Evolutionary conservation across 2,797 vertebrate species (phyloP), one percentile per base, ranked within the genome.

Genomic region (Poeciliopsis gracilis): DNA sequence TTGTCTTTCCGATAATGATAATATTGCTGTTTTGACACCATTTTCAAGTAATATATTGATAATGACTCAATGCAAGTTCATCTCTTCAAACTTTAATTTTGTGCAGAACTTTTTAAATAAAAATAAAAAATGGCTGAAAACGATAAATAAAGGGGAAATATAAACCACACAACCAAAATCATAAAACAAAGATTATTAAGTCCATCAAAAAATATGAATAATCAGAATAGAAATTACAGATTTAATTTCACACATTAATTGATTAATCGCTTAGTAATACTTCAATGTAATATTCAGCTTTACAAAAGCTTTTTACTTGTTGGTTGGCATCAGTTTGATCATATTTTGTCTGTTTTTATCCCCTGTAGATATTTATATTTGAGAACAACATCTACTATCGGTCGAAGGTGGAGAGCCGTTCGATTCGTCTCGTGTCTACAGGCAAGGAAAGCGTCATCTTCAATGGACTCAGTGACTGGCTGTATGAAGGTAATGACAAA

Each of bases 331-430:
- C n/a, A 23, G 5, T 33, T 23, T 74, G 18, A 36, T 23, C 49
- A 12, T 33, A 0, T 28, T 1, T 63, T 15, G 70, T 10, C 3
- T 79, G 10, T 78, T 2, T 73, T 1, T 72, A 2, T 9, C 3
- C 80, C 45, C 76, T 77, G 8, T 79, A 99, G 98, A 98, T 99
- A 88, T 99, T 98, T 90, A 97, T 99, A 93, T 99, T 99, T 89
- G 98, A 99, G 94, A 99, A 99, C 95, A 99, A 99, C 92, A 99
- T 99, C 95, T 99, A 98, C 95, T 99, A 99, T 93, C 97, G 97
- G 43, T 97, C 97, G 0, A 97, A 97, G 0, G 96, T 98, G 70
- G 97, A 97, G 84, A 98, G 97, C 88, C 97, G 98, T 85, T 98
- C 98, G 63, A 99, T 99, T 84, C 98, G 98, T 0, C 95, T 99